phyloP scores from a whole-genome alignment of 2,113 vertebrate genomes.

The Varanus komodoensis region DNA sequence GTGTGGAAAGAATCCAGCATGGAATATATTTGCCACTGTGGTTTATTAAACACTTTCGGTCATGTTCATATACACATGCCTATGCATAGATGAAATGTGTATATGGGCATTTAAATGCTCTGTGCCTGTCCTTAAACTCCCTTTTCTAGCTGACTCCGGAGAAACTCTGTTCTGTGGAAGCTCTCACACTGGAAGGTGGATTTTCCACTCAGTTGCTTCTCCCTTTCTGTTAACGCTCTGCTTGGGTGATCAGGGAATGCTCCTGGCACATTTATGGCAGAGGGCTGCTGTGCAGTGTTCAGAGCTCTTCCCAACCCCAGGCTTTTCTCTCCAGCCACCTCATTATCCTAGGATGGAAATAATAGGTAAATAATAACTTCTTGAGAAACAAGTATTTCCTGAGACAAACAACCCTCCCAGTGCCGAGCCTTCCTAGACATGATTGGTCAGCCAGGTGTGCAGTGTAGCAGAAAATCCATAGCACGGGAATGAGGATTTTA shows the following conservation, averaged over 20 bases:
- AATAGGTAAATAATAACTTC: not conserved
- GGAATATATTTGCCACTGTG: not conserved
- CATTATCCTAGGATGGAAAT: not conserved
- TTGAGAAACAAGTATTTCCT: accelerated
- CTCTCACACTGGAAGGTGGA: not conserved
- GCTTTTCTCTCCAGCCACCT: not conserved
- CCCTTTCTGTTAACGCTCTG: not conserved
- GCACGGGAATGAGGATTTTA: not conserved
- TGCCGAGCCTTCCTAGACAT: not conserved
- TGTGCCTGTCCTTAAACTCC: not conserved
- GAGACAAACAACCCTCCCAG: not conserved
- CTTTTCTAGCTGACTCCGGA: not conserved
- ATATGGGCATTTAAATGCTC: not conserved
- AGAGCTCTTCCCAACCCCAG: not conserved
- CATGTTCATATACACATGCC: not conserved
- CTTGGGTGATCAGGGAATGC: not conserved
- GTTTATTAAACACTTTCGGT: constrained; percentile 34
- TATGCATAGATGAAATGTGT: not conserved
- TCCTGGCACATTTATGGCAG: not conserved
- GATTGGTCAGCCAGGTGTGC: not conserved
- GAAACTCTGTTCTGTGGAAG: not conserved
- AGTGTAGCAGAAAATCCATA: not conserved
- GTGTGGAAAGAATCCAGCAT: too few relatives aligned
- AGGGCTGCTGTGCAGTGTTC: not conserved
- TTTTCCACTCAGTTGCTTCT: constrained; percentile 1